Evolutionary conservation across 2,888 invertebrate species (phyloP).

Genomic region (Chrysolina haemoptera): DNA sequence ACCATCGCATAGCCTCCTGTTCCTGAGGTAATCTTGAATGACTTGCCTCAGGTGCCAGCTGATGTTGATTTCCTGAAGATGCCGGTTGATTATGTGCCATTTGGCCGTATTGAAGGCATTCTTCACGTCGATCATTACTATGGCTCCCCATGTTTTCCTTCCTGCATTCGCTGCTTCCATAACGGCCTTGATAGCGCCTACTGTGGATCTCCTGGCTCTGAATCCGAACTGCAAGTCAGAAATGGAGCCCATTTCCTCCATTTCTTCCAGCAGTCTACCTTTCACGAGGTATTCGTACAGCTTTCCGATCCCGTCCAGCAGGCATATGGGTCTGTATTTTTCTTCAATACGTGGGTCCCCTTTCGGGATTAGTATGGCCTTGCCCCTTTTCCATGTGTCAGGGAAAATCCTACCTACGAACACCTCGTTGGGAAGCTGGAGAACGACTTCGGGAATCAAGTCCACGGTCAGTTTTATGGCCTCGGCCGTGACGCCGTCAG

Average conservation of each 20-base stretch:
- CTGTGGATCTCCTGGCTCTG: constrained; percentile 24
- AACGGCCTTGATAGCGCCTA: constrained; percentile 25
- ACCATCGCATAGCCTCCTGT: neutral
- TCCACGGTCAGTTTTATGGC: neutral
- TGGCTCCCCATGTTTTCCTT: neutral
- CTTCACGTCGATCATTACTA: neutral
- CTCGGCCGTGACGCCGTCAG: no score
- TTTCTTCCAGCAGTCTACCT: neutral
- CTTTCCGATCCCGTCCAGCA: neutral
- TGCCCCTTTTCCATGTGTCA: neutral
- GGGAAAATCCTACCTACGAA: neutral
- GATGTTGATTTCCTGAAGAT: neutral
- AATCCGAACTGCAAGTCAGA: constrained; percentile 33
- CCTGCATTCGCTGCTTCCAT: neutral
- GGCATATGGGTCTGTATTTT: neutral
- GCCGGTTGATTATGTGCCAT: neutral
- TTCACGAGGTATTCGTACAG: neutral
- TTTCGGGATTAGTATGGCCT: neutral
- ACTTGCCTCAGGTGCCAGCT: neutral
- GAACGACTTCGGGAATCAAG: neutral
- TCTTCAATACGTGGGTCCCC: no score
- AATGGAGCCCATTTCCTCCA: neutral
- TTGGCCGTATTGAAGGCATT: constrained; percentile 28
- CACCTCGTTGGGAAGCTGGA: neutral
- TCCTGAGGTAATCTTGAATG: neutral